These are phyloP conservation scores for Enteromius trimaculatus DNA, from an alignment of 2,797 vertebrate genomes.

Conservation along the genomic window DNA sequence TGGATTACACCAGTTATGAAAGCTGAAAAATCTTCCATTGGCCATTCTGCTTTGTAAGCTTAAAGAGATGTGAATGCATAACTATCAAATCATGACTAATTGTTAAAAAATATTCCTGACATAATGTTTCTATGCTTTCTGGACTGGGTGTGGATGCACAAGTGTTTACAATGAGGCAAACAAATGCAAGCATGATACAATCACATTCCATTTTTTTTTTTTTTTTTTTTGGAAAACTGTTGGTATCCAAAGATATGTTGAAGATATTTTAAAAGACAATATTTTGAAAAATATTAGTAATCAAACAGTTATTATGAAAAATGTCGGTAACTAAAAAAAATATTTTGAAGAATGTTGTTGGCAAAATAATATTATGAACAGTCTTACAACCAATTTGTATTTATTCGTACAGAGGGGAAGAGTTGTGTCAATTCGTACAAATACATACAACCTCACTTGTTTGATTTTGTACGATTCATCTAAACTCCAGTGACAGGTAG, in stretches of 20 bases:
- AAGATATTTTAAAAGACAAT: too few relatives aligned
- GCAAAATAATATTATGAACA: too few relatives aligned
- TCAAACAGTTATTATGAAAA: background rate
- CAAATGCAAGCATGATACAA: background rate
- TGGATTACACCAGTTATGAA: background rate
- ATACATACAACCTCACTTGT: too few relatives aligned
- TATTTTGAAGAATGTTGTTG: background rate
- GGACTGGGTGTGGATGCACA: background rate
- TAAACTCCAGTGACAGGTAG: too few relatives aligned
- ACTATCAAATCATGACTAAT: background rate
- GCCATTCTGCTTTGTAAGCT: background rate
- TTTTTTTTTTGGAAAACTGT: too few relatives aligned
- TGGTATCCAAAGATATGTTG: too few relatives aligned
- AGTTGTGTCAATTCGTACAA: too few relatives aligned
- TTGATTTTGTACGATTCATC: too few relatives aligned
- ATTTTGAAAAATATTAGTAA: background rate
- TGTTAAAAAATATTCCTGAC: background rate
- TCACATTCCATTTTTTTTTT: background rate
- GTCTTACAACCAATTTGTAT: too few relatives aligned
- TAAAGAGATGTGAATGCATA: background rate
- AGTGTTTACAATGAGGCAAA: conserved; percentile 5
- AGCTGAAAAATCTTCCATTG: background rate
- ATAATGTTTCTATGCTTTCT: background rate
- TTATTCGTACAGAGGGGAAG: too few relatives aligned
- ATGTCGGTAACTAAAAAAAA: too few relatives aligned